Base-by-base conservation (phyloP, 2,797 vertebrate species). In the Clarias pachynema region DNA sequence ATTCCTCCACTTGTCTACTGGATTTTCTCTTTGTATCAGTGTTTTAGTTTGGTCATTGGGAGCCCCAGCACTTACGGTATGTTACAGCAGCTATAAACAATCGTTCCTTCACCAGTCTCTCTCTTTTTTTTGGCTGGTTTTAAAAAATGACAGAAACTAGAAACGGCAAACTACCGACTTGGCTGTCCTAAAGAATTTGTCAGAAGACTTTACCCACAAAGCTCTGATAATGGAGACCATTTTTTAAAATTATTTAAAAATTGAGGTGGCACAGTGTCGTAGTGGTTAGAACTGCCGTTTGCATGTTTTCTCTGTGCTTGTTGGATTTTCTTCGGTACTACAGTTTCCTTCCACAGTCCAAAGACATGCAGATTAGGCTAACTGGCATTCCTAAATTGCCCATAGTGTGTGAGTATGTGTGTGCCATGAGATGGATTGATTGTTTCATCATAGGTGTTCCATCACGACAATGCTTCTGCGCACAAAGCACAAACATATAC, bases 11-110 rank as follows among this genome's bases (percentile, higher is more conserved):
- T 66, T 37, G 37, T 37, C 69, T 72, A 22, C 6, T 5, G 70
- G 34, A 73, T 73, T 73, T n/a, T 73, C 44, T 49, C 40, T 49
- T 73, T 49, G 70, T 49, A 37, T 44, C 69, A 44, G 69, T 24
- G 69, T 44, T 72, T 44, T 4, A 10, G 2, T 72, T 37, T 72
- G 20, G 69, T 14, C 8, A 0, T 34, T 34, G 34, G 37, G 68
- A 70, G 34, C 68, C 22, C n/a, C 40, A 26, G 34, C 24, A 73
- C 37, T 44, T n/a, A n/a, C 4, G 44, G 8, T 24, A 73, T 12
- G 5, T 66, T 16, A 15, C 16, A 15, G 26, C 63, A 65, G 63
- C 26, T 65, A 29, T 16, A 18, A 72, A 20, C 69, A 70, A 18
- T 40, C 5, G 2, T 14, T 8, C 34, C 22, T 20, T 37, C 68